Conservation (phyloP, 2,888 invertebrate genomes). For the Tetropium fuscum region DNA sequence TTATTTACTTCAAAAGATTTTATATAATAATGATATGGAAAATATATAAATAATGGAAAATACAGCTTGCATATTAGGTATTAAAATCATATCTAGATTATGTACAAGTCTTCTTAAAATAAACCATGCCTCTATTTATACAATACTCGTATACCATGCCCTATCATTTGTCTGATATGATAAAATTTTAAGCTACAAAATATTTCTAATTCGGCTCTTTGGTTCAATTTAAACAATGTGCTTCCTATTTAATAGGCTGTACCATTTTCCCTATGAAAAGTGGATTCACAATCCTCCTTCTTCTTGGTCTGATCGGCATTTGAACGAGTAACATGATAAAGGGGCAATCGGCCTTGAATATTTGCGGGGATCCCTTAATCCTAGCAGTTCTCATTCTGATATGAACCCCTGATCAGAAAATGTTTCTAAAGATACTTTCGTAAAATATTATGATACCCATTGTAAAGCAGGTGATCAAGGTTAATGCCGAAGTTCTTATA, state of each 20-base stretch:
- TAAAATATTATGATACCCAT: neutral
- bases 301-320: neutral
- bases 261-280: constrained; percentile 13
- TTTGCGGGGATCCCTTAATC: constrained; percentile 26
- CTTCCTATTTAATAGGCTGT: constrained; percentile 8
- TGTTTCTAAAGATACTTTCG: neutral
- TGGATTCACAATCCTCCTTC: constrained; percentile 17
- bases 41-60: too few relatives aligned
- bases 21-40: too few relatives aligned
- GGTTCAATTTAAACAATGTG: neutral
- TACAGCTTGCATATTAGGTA: too few relatives aligned
- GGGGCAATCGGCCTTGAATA: constrained; percentile 41
- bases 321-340: constrained; percentile 32
- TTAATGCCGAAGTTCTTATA: too few relatives aligned
- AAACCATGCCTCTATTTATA: too few relatives aligned
- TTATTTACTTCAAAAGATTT: too few relatives aligned
- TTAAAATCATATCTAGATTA: too few relatives aligned
- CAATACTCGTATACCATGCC: too few relatives aligned
- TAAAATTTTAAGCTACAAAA: neutral
- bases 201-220: neutral
- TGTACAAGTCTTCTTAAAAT: too few relatives aligned
- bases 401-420: constrained; percentile 17
- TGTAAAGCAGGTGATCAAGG: too few relatives aligned
- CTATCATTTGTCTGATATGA: too few relatives aligned
- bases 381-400: constrained; percentile 11